Evolutionary conservation across 2,113 vertebrate genomes (phyloP).

Genomic region (Rhabdornis inornatus): DNA sequence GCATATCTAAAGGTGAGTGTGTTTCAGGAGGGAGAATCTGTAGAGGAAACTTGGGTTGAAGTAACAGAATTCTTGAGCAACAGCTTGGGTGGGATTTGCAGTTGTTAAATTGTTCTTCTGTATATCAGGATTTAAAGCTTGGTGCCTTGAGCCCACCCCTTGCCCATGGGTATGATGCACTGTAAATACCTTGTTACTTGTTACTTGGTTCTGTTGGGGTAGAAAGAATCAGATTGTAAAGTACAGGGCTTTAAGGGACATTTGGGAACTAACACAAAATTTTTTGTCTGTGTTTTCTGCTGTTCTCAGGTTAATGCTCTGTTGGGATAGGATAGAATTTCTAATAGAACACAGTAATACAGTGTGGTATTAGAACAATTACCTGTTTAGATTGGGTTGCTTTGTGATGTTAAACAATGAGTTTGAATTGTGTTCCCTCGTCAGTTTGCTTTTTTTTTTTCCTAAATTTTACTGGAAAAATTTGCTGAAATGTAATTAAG

Average conservation of each 20-base stretch:
- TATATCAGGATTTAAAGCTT: not conserved
- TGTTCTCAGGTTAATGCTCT: not conserved
- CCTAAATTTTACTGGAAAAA: not conserved
- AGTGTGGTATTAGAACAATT: not conserved
- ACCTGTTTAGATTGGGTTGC: not conserved
- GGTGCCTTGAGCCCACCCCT: not conserved
- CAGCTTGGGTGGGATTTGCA: not conserved
- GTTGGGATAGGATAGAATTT: not conserved
- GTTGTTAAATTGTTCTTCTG: not conserved
- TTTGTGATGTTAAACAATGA: not conserved
- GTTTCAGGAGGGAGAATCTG: not conserved
- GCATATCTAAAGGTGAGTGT: slow-evolving; percentile 92
- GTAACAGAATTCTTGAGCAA: not conserved
- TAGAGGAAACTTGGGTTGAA: not conserved
- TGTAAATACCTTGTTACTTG: not conserved
- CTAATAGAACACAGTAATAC: not conserved
- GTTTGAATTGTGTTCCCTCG: not conserved
- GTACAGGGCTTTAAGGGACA: not conserved
- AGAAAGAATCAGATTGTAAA: not conserved
- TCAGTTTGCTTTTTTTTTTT: not conserved
- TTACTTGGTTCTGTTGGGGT: not conserved
- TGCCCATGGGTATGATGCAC: not conserved
- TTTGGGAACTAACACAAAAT: rapidly evolving
- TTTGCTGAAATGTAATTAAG: not conserved
- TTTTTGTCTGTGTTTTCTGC: not conserved